Percentiles rank a stretch among this genome's conserved stretches.
These are phyloP conservation scores for Syrmaticus mikado DNA, from an alignment of 2,113 vertebrate genomes.

Conservation along the genomic window DNA sequence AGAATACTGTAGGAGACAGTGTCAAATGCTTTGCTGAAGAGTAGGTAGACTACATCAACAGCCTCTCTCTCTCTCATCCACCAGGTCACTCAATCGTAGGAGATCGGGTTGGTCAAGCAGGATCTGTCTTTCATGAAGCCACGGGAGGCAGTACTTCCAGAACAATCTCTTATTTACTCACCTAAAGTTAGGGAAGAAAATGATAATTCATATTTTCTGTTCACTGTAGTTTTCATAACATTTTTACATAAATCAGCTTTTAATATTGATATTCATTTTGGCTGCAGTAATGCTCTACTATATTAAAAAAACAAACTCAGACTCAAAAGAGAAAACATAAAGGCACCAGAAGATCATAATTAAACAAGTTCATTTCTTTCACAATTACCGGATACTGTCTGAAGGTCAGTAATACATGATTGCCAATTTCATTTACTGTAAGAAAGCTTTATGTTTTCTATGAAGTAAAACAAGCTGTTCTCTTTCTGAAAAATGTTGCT, in stretches of 20 bases:
- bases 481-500: not conserved
- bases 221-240: not conserved
- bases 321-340: not conserved
- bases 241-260: not conserved
- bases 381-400: not conserved
- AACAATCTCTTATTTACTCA: not conserved
- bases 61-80: no score
- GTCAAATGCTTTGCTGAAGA: no score
- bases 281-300: not conserved
- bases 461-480: not conserved
- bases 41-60: no score
- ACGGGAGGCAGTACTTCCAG: no score
- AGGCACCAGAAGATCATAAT: conserved; percentile 9
- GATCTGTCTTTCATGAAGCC: no score
- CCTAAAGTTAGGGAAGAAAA: not conserved
- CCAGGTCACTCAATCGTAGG: no score
- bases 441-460: conserved; percentile 1
- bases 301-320: not conserved
- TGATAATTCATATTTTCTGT: not conserved
- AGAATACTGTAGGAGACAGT: no score
- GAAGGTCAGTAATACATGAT: not conserved
- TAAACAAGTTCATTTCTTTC: conserved; percentile 21
- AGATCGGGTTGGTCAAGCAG: no score
- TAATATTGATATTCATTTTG: not conserved
- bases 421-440: not conserved